Evolutionary conservation across 2,888 invertebrate species (phyloP).

Genomic region (Erebia ligea): DNA sequence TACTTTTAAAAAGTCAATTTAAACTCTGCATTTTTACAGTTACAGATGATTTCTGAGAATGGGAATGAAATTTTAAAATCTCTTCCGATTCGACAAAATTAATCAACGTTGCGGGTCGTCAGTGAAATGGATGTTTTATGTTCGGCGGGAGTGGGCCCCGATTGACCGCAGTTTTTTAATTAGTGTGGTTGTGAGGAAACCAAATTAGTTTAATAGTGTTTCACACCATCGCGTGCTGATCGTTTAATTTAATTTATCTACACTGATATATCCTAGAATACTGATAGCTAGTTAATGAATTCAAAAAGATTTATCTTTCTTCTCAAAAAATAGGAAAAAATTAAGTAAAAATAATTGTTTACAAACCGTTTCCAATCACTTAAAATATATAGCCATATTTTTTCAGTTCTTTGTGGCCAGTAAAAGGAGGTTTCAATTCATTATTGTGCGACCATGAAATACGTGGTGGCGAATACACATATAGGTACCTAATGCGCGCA

Average conservation of each 20-base stretch:
- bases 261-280: too few species aligned
- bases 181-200: constrained; percentile 77
- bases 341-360: too few species aligned
- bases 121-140: constrained; percentile 79
- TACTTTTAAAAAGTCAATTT: background rate
- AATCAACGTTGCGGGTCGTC: constrained; percentile 72
- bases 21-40: constrained; percentile 24
- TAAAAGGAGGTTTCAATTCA: too few species aligned
- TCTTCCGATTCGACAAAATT: constrained; percentile 76
- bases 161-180: constrained; percentile 81
- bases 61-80: constrained; percentile 54
- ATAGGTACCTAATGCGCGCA: too few species aligned
- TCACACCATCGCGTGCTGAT: background rate
- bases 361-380: too few species aligned
- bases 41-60: constrained; percentile 28
- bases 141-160: constrained; percentile 75
- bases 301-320: too few species aligned
- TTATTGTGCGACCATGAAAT: too few species aligned
- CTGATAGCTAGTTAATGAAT: too few species aligned
- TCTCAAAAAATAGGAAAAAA: too few species aligned
- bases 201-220: constrained; percentile 45
- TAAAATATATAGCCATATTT: too few species aligned
- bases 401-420: too few species aligned
- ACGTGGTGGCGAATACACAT: too few species aligned
- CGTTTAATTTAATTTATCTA: constrained; percentile 10